Conservation (phyloP, 1,140 invertebrate genomes). For the Dendroctonus ponderosae region DNA sequence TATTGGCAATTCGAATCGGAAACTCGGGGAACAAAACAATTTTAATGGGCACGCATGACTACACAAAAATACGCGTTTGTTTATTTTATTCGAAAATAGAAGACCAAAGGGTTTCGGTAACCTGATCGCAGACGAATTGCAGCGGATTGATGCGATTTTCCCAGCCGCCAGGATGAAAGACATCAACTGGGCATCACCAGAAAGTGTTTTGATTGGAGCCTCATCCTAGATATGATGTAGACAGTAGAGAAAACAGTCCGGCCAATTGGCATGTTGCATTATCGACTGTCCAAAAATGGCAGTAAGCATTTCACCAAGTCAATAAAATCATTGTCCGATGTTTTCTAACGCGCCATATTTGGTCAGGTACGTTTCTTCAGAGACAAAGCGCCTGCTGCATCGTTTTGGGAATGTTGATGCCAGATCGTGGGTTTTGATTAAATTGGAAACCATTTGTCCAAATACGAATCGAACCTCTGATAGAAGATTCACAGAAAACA, state of each 20-base stretch:
- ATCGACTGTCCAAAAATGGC: slow-evolving; percentile 2
- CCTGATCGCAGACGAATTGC: slow-evolving; percentile 3
- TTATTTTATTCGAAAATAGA: slow-evolving; percentile 35
- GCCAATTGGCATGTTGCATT: background rate
- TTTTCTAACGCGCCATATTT: slow-evolving; percentile 6
- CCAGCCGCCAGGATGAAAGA: too few species aligned
- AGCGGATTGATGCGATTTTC: too few species aligned
- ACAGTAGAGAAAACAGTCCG: too few species aligned
- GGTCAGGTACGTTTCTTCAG: background rate
- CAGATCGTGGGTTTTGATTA: too few species aligned
- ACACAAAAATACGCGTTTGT: slow-evolving; percentile 31
- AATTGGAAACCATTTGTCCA: too few species aligned
- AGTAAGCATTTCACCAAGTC: slow-evolving; percentile 5
- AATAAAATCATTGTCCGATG: slow-evolving; percentile 1
- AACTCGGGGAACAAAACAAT: slow-evolving; percentile 22
- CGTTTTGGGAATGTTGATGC: too few species aligned
- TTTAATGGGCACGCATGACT: slow-evolving; percentile 29
- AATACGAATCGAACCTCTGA: too few species aligned
- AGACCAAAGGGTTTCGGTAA: slow-evolving; percentile 16
- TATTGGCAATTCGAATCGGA: slow-evolving; percentile 23
- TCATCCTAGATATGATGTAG: too few species aligned
- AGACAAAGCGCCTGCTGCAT: too few species aligned
- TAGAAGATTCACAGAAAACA: too few species aligned
- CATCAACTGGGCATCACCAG: too few species aligned
- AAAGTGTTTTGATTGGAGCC: too few species aligned